A percentile compares a stretch with the other conserved stretches of the same genome.
Evolutionary conservation across 2,888 invertebrate genomes (phyloP).

Genomic region (Epirrita christyi): DNA sequence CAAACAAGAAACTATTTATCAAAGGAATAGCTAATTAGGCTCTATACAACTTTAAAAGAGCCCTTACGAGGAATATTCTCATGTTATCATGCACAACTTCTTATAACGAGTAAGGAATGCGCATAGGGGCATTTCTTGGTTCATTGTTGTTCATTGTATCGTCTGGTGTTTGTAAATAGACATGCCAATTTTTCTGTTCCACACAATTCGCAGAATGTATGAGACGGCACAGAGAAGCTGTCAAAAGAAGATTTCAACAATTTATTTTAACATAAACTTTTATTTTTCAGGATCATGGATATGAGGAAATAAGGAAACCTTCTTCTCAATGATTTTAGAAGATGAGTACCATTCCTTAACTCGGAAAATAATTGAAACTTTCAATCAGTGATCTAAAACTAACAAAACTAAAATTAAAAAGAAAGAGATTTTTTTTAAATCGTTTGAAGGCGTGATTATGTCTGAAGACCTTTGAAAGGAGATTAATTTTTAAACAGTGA

Average conservation of each 20-base stretch:
- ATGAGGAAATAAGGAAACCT: constrained; percentile 43
- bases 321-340: constrained; percentile 61
- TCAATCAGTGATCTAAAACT: neutral
- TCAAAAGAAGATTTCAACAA: too few species aligned
- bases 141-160: too few species aligned
- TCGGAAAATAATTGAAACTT: neutral
- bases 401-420: neutral
- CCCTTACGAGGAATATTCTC: constrained; percentile 17
- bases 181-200: too few species aligned
- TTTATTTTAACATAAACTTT: too few species aligned
- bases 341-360: constrained; percentile 40
- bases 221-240: too few species aligned
- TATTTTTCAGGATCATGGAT: constrained; percentile 21
- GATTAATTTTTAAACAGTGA: constrained; percentile 3
- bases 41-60: neutral
- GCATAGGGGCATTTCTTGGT: too few species aligned
- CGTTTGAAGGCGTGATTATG: neutral
- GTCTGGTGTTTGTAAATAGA: too few species aligned
- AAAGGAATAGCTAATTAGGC: constrained; percentile 17
- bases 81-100: constrained; percentile 15
- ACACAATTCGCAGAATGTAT: too few species aligned
- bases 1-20: constrained; percentile 6
- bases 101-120: constrained; percentile 17
- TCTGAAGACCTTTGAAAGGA: neutral
- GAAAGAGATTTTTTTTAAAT: neutral